Base-by-base conservation (phyloP, 2,888 invertebrate species). In the Ormia ochracea region DNA sequence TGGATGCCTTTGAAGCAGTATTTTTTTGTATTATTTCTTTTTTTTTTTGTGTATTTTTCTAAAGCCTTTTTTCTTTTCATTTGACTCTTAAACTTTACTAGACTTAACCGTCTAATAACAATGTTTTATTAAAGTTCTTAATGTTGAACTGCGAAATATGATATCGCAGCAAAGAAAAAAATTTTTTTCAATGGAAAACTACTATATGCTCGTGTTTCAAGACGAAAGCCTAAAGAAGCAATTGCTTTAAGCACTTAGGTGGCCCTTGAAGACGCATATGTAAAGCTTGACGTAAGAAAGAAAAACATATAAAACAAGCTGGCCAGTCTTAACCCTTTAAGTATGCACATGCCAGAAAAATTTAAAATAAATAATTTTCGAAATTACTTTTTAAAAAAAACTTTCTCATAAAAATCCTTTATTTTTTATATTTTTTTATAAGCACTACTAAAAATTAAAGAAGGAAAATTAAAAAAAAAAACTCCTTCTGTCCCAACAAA, bases 101-200 rank as follows among this genome's bases (percentile, higher is more conserved):
- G 4, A 36, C 58, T 70, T 50, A 38, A 59, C 6, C 23, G 21
- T 56, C 33, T 52, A 31, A 38, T 14, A 33, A 48, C 26, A 23
- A 23, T 23, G 28, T n/a, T 59, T 17, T 21, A 14, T 65, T 48
- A 38, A 4, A 10, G 21, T 58, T 56, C 7, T 23, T 43, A 17
- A 23, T 33, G 4, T 41, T 38, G 9, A 21, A 14, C n/a, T 45
- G 14, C 14, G 76, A 70, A 77, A 77, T 65, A 1, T 77, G 56
- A 70, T 70, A 77, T 9, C 38, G 6, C 50, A 23, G 23, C 4
- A 65, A 43, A 43, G 50, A 48, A 33, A n/a, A n/a, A 31, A 10
- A 31, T 33, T 56, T 21, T 10, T 45, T 17, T 43, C 17, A 61
- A 54, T 52, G 33, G 19, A 28, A 69, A 69, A 63, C 56, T 69